phyloP scores from a whole-genome alignment of 2,888 invertebrate species.

The Lasioglossum marginatum region DNA sequence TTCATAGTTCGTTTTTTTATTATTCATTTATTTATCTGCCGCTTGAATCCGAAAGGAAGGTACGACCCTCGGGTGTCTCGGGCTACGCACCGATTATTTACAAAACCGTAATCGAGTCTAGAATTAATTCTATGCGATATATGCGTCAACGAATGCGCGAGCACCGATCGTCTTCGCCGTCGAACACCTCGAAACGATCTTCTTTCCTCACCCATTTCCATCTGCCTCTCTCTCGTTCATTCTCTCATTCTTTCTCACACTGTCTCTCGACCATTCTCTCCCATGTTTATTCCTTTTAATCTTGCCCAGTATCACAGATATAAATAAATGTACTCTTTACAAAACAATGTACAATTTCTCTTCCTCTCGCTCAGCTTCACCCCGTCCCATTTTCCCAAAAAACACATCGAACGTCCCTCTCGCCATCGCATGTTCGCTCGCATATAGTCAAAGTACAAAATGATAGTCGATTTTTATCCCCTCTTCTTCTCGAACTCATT shows the following conservation, averaged over 20 bases:
- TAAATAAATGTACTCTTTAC: slow-evolving; percentile 83
- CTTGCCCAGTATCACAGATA: slow-evolving; percentile 82
- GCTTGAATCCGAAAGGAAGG: slow-evolving; percentile 28
- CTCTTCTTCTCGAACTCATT: not conserved
- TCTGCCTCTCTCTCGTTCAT: not conserved
- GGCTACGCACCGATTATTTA: slow-evolving; percentile 74
- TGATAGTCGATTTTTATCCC: slow-evolving; percentile 65
- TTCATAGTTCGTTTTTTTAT: slow-evolving; percentile 8
- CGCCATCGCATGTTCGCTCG: slow-evolving; percentile 36
- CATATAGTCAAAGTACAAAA: slow-evolving; percentile 71
- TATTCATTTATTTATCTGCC: not conserved
- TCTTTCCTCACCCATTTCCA: slow-evolving; percentile 55
- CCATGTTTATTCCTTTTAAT: slow-evolving; percentile 46
- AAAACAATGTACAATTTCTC: slow-evolving; percentile 78
- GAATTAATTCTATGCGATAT: slow-evolving; percentile 73
- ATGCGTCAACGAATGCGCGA: slow-evolving; percentile 77
- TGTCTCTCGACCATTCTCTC: slow-evolving; percentile 11
- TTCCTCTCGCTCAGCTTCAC: slow-evolving; percentile 25
- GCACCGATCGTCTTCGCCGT: slow-evolving; percentile 74
- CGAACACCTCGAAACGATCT: slow-evolving; percentile 72
- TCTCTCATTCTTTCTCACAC: not conserved
- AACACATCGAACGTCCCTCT: not conserved
- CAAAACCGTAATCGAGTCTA: slow-evolving; percentile 71
- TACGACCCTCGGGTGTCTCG: slow-evolving; percentile 40
- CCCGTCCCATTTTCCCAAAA: not conserved